Evolutionary conservation across 2,888 invertebrate species (phyloP).

Genomic region (Latrodectus hesperus): DNA sequence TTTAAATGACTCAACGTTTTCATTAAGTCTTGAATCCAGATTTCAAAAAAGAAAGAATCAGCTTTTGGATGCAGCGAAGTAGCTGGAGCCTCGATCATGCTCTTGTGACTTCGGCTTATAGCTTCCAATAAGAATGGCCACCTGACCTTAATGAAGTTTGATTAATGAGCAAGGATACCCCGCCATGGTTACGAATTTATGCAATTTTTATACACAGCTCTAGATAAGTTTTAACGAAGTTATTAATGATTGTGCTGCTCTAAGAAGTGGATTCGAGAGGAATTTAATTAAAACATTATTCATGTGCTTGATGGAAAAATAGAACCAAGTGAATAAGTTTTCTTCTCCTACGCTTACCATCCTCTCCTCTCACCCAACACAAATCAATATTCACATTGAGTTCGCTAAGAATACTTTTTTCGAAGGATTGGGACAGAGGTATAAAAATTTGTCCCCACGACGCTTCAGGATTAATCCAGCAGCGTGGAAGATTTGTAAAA

Average conservation of each 20-base stretch:
- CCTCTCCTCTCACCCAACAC: neutral
- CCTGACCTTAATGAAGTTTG: neutral
- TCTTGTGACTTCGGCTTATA: neutral
- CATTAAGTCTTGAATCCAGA: no score
- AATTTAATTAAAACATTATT: constrained; percentile 3
- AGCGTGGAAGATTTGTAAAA: neutral
- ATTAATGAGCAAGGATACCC: neutral
- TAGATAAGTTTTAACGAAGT: neutral
- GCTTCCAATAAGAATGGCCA: neutral
- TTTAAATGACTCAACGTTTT: no score
- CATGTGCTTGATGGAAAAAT: neutral
- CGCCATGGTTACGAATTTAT: neutral
- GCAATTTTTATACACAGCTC: neutral
- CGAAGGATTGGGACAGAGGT: neutral
- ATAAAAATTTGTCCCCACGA: neutral
- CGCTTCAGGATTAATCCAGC: neutral
- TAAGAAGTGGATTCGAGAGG: neutral
- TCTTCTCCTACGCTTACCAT: neutral
- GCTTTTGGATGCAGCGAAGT: no score
- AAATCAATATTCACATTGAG: neutral
- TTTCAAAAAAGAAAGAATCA: no score
- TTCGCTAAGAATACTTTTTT: neutral
- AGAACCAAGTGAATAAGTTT: neutral
- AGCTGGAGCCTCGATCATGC: no score
- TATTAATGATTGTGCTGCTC: neutral